phyloP scores from a whole-genome alignment of 2,888 invertebrate genomes.

The Nipponacmea schrenckii region DNA sequence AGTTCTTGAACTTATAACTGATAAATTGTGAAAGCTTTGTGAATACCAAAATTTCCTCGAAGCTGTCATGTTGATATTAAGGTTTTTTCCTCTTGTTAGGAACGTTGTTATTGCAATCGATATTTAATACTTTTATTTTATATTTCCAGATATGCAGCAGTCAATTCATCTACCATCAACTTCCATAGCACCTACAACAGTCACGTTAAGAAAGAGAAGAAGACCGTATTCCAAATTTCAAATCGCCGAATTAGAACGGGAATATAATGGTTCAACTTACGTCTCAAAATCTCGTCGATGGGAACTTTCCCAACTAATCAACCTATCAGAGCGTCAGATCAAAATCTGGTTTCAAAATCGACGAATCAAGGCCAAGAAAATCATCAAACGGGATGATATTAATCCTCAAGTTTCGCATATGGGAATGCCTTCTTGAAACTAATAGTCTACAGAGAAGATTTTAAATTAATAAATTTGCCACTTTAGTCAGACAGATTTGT shows the following conservation, averaged over 20 bases:
- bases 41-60: too few relatives aligned
- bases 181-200: constrained; percentile 58
- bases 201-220: constrained; percentile 81
- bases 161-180: constrained; percentile 59
- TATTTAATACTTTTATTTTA: constrained; percentile 16
- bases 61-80: too few relatives aligned
- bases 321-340: constrained; percentile 71
- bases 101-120: too few relatives aligned
- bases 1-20: too few relatives aligned
- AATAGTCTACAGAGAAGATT: too few relatives aligned
- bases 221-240: constrained; percentile 98
- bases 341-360: constrained; percentile 68
- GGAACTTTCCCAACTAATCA: constrained; percentile 95
- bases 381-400: constrained; percentile 54
- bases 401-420: constrained; percentile 37
- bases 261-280: constrained; percentile 97
- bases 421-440: constrained; percentile 22
- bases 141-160: constrained; percentile 56
- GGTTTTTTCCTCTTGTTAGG: too few relatives aligned
- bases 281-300: constrained; percentile 97
- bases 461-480: too few relatives aligned
- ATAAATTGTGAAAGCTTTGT: too few relatives aligned
- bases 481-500: too few relatives aligned
- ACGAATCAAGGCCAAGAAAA: constrained; percentile 65
- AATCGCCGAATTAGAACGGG: constrained; percentile 95